Conservation (phyloP, 2,113 vertebrate species). For the Zeus faber region DNA sequence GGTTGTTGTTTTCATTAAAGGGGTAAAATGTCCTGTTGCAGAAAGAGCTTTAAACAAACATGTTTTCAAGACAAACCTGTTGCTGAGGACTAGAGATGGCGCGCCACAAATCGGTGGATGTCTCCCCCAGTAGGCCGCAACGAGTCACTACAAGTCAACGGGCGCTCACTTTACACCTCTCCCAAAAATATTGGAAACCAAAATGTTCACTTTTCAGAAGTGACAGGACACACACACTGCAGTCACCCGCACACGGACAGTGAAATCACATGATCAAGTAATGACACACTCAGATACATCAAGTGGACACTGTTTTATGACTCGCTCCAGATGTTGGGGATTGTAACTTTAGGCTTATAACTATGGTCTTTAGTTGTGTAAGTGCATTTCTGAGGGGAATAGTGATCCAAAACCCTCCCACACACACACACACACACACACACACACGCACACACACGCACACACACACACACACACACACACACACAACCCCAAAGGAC, state of each 20-base stretch:
- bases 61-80: too few species aligned
- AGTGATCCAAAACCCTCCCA: slow-evolving; percentile 14
- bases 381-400: slow-evolving; percentile 45
- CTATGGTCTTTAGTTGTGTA: slow-evolving; percentile 32
- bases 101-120: slow-evolving; percentile 5
- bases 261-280: slow-evolving; percentile 25
- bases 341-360: slow-evolving; percentile 44
- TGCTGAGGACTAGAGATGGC: too few species aligned
- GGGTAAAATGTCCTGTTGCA: too few species aligned
- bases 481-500: slow-evolving; percentile 34
- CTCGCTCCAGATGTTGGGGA: slow-evolving; percentile 55
- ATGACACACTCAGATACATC: slow-evolving; percentile 19
- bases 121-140: slow-evolving; percentile 40
- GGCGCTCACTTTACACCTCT: not conserved
- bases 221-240: slow-evolving; percentile 16
- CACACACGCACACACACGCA: not conserved
- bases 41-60: too few species aligned
- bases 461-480: slow-evolving; percentile 2
- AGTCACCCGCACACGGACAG: slow-evolving; percentile 24
- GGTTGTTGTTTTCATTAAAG: too few species aligned
- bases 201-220: not conserved
- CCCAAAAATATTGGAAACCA: slow-evolving; percentile 29
- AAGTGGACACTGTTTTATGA: slow-evolving; percentile 36
- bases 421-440: not conserved
- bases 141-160: not conserved